phyloP scores from a whole-genome alignment of 2,888 invertebrate genomes.

The Congeria kusceri region DNA sequence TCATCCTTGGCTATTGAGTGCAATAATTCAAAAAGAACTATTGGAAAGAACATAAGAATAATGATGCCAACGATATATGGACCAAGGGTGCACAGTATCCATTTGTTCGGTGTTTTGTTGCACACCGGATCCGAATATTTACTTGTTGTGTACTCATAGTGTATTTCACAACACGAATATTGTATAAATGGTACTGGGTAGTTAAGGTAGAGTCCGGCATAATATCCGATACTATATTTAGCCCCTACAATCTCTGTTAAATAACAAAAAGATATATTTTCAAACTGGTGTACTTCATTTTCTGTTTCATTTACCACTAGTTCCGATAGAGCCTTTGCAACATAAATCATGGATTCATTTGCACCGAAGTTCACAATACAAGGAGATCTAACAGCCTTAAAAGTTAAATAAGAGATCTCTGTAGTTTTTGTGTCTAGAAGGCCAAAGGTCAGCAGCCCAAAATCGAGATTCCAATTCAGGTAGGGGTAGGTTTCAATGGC shows the following conservation, averaged over 20 bases:
- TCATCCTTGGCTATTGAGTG: conserved; percentile 31
- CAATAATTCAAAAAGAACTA: conserved; percentile 19
- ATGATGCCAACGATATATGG: conserved; percentile 37
- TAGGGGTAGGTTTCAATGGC: conserved; percentile 36
- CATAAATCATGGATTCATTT: conserved; percentile 17
- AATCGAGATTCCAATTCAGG: conserved; percentile 42
- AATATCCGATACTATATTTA: conserved; percentile 22
- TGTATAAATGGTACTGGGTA: conserved; percentile 33
- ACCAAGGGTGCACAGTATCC: conserved; percentile 33
- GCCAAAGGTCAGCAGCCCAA: conserved; percentile 45
- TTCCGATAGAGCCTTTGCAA: conserved; percentile 19
- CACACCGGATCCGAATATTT: not conserved
- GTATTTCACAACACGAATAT: conserved; percentile 40
- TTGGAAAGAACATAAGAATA: conserved; percentile 38
- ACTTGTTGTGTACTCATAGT: conserved; percentile 24
- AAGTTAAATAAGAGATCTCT: conserved; percentile 5
- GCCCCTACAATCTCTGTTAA: conserved; percentile 26
- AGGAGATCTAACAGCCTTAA: not conserved
- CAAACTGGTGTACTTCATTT: conserved; percentile 16
- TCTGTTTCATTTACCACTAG: conserved; percentile 4
- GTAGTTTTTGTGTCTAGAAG: conserved; percentile 45
- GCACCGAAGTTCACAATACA: conserved; percentile 36
- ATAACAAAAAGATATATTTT: conserved; percentile 44
- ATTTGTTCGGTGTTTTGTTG: conserved; percentile 16
- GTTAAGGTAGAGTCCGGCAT: conserved; percentile 29